Evolutionary conservation across 2,888 invertebrate species (phyloP).

Genomic region (Platyscelio sp.): DNA sequence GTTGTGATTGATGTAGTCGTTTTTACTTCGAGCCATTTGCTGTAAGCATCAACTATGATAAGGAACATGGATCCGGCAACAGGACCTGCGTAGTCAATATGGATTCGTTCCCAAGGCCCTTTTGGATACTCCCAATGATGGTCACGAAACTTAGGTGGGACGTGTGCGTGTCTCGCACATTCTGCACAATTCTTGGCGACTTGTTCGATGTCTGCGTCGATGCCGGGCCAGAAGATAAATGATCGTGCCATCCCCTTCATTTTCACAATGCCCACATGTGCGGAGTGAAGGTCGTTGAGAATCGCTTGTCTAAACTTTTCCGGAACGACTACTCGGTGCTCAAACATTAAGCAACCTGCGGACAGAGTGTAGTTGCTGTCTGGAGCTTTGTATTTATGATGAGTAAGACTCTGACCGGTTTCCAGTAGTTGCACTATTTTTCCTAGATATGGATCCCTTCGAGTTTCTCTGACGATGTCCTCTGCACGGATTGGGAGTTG

Average conservation of each 20-base stretch:
- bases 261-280: conserved; percentile 49
- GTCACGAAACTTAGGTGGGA: conserved; percentile 27
- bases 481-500: conserved; percentile 33
- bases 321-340: conserved; percentile 1
- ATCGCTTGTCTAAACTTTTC: not conserved
- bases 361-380: not conserved
- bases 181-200: not conserved
- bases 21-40: conserved; percentile 22
- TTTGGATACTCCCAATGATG: conserved; percentile 49
- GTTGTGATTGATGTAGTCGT: not conserved
- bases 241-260: conserved; percentile 46
- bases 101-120: conserved; percentile 25
- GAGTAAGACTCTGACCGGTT: not conserved
- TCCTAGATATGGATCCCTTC: conserved; percentile 24
- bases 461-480: conserved; percentile 24
- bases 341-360: conserved; percentile 11
- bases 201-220: conserved; percentile 45
- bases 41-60: conserved; percentile 11
- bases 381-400: conserved; percentile 9
- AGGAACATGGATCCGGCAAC: conserved; percentile 15
- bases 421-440: conserved; percentile 30
- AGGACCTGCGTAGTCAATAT: conserved; percentile 46
- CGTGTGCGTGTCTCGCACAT: conserved; percentile 38
- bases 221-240: conserved; percentile 45
- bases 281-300: not conserved